Conservation (phyloP, 2,113 vertebrate genomes). For the Rhizomys pruinosus region DNA sequence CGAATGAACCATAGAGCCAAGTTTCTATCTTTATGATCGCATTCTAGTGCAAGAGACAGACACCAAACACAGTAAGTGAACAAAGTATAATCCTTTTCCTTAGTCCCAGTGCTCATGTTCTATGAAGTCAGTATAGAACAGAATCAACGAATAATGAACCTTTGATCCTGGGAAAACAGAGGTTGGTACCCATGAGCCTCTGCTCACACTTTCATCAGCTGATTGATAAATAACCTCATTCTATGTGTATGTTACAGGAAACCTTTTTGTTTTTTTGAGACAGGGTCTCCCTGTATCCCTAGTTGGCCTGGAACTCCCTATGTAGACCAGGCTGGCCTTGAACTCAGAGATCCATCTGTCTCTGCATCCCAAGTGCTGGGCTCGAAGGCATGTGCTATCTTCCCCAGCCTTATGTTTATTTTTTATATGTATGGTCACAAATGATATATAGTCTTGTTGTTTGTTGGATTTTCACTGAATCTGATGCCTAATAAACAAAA, state of each 20-base stretch:
- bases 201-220: background rate
- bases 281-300: too few species aligned
- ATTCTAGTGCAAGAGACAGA: background rate
- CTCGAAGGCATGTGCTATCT: too few species aligned
- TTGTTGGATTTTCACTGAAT: background rate
- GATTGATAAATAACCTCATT: background rate
- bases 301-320: too few species aligned
- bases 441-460: background rate
- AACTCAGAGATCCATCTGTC: too few species aligned
- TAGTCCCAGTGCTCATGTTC: background rate
- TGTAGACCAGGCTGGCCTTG: too few species aligned
- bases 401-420: constrained; percentile 8
- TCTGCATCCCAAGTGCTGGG: too few species aligned
- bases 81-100: background rate
- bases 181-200: background rate
- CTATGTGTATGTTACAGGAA: background rate
- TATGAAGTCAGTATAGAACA: background rate
- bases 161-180: background rate
- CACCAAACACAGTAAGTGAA: background rate
- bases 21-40: background rate
- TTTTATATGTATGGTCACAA: background rate
- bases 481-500: background rate
- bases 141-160: background rate
- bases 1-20: background rate
- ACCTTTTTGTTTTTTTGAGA: too few species aligned